Evolutionary conservation across 2,113 vertebrate species (phyloP).

Genomic region (Pteruthius melanotis): DNA sequence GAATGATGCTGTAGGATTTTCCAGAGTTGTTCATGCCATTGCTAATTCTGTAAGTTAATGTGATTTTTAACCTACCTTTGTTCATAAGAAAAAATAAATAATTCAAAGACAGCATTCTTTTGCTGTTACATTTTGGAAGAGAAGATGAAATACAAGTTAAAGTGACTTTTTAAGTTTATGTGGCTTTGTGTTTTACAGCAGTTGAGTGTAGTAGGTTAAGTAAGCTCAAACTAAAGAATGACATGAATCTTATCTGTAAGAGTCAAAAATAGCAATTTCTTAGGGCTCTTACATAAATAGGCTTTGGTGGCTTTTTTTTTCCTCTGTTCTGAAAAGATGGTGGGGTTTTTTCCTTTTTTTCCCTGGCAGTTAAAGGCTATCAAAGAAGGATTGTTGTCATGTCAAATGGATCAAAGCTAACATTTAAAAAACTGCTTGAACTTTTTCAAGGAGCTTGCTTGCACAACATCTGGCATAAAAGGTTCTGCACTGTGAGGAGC

Average conservation of each 20-base stretch:
- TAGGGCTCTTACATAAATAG: not conserved
- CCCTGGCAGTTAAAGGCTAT: not conserved
- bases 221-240: not conserved
- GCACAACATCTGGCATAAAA: not conserved
- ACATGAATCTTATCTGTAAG: not conserved
- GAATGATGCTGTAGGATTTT: slow-evolving; percentile 95
- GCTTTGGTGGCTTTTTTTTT: not conserved
- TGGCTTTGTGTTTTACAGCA: not conserved
- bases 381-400: not conserved
- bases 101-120: not conserved
- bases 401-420: not conserved
- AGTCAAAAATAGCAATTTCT: not conserved
- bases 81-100: not conserved
- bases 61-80: not conserved
- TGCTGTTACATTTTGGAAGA: not conserved
- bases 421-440: not conserved
- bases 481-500: not conserved
- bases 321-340: not conserved
- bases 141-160: not conserved
- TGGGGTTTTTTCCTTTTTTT: accelerated
- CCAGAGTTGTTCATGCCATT: slow-evolving; percentile 91
- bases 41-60: slow-evolving; percentile 89
- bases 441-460: not conserved
- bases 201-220: not conserved
- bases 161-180: not conserved